Base-by-base conservation (phyloP, 2,888 invertebrate species). In the Rotaria sp. region DNA sequence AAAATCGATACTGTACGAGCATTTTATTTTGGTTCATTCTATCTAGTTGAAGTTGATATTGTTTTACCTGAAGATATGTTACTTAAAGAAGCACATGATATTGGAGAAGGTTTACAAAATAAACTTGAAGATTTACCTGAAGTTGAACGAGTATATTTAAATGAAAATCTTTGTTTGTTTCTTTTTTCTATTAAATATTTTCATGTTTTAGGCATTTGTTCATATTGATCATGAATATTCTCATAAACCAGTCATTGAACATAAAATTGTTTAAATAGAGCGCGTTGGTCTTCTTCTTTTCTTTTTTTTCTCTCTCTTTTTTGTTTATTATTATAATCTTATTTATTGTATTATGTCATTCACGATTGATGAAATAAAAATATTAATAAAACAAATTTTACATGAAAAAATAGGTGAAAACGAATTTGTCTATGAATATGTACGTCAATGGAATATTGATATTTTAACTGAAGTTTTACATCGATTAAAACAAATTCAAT, bases 191-290 rank as follows among this genome's bases (percentile, higher is more conserved):
- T 35, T 35, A 8, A 21, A 2, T 67, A 35, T 67, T 15, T 67
- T 67, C 13, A 8, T 21, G 2, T 21, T n/a, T 21, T 35, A 67
- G 67, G 92, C 92, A 0, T 92, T 92, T 88, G 92, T 92, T 0
- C 92, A 92, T 88, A 88, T 92, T 21, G 92, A 92, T 88, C 92
- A 92, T 88, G 92, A 92, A 35, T 48, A 4, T n/a, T 24, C 5
- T 55, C 84, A 84, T n/a, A 5, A 52, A 13, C 30, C 84, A 10
- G 0, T 1, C 1, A 3, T 38, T 21, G 84, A 84, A 84, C 84
- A 84, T 84, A 84, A 84, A 84, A 26, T 52, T 24, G 84, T 84
- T 30, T 84, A 35, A 55, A 67, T 26, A 55, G 3, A 18, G 67
- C 67, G 67, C 67, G 18, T 35, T 18, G 35, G 3, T 35, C 13